A percentile compares a stretch with the other conserved stretches of the same genome.
phyloP scores from a whole-genome alignment of 2,888 invertebrate species.

The Cantharis rufa region DNA sequence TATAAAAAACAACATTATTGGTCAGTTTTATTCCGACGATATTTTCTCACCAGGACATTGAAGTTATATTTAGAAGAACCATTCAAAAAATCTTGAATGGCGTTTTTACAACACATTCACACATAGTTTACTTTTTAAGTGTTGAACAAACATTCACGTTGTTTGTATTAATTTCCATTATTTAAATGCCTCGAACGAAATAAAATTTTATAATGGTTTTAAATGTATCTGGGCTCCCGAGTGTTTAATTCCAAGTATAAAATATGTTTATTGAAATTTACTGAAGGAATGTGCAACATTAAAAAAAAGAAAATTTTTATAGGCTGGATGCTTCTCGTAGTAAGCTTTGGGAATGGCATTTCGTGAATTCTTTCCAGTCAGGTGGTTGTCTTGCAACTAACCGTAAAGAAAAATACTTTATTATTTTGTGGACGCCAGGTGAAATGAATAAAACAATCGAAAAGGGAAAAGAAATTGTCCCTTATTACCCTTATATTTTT shows the following conservation, averaged over 20 bases:
- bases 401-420: too few relatives aligned
- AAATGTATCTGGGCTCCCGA: neutral
- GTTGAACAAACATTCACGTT: slow-evolving; percentile 21
- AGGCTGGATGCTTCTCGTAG: neutral
- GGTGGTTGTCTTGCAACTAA: too few relatives aligned
- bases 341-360: too few relatives aligned
- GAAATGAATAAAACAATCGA: too few relatives aligned
- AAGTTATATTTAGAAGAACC: slow-evolving; percentile 29
- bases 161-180: slow-evolving; percentile 20
- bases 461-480: too few relatives aligned
- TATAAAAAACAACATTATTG: neutral
- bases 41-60: slow-evolving; percentile 29
- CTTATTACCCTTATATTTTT: too few relatives aligned
- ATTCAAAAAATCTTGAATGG: slow-evolving; percentile 32
- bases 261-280: neutral
- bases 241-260: neutral
- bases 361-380: too few relatives aligned
- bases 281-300: neutral
- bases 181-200: neutral
- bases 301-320: neutral
- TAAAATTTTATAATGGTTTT: neutral
- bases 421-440: too few relatives aligned
- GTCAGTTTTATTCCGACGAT: slow-evolving; percentile 11
- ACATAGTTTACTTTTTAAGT: slow-evolving; percentile 22
- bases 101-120: slow-evolving; percentile 11